Evolutionary conservation across 2,888 invertebrate species (phyloP).

Genomic region (Opisthograptis luteolata): DNA sequence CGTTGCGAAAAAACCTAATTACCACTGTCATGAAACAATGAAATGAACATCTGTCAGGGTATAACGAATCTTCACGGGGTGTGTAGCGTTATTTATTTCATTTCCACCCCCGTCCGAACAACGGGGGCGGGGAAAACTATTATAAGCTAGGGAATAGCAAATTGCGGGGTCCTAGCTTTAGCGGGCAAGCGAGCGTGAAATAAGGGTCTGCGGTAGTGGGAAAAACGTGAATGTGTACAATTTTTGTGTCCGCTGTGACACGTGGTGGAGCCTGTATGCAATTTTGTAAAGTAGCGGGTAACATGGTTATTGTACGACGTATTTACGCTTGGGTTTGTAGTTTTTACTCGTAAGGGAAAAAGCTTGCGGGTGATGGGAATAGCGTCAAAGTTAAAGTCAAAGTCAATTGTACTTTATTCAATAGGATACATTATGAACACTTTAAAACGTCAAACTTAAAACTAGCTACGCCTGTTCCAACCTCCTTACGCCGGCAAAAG

Average conservation of each 20-base stretch:
- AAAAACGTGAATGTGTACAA: neutral
- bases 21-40: conserved; percentile 45
- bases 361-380: no score
- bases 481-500: no score
- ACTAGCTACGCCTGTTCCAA: no score
- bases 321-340: no score
- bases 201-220: conserved; percentile 2
- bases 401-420: no score
- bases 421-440: no score
- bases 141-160: conserved; percentile 54
- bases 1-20: conserved; percentile 44
- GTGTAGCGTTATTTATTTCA: conserved; percentile 28
- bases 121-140: conserved; percentile 66
- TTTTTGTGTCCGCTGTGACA: conserved; percentile 1
- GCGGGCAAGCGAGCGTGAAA: conserved; percentile 28
- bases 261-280: neutral
- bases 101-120: conserved; percentile 50
- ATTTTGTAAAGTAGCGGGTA: no score
- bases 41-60: conserved; percentile 44
- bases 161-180: conserved; percentile 26
- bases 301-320: no score
- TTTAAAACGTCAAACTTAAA: no score
- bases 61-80: conserved; percentile 47
- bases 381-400: no score
- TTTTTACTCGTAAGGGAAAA: no score